A percentile compares a stretch with the other conserved stretches of the same genome.
These are phyloP conservation scores for Adoxophyes honmai DNA, from an alignment of 1,140 invertebrate genomes.

Conservation along the genomic window DNA sequence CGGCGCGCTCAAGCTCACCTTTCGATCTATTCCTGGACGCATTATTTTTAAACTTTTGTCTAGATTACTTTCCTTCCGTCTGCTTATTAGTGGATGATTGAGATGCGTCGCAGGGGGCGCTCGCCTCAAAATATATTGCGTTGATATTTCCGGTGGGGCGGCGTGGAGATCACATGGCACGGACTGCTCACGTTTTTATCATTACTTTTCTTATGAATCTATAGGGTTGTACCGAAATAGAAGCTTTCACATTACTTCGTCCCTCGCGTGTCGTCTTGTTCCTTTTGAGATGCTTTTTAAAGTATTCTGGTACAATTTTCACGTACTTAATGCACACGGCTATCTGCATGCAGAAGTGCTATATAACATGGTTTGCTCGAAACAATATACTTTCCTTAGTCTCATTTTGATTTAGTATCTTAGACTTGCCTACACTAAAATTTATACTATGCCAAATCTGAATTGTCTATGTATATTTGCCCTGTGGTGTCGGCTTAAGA, in stretches of 20 bases:
- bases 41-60: slow-evolving; percentile 74
- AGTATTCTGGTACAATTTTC: too few species aligned
- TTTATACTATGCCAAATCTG: too few species aligned
- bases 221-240: slow-evolving; percentile 20
- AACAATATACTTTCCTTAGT: too few species aligned
- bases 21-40: slow-evolving; percentile 65
- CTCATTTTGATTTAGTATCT: too few species aligned
- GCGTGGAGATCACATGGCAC: slow-evolving; percentile 29
- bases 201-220: slow-evolving; percentile 29
- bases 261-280: background rate
- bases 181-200: slow-evolving; percentile 21
- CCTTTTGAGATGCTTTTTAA: too few species aligned
- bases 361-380: too few species aligned
- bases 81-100: slow-evolving; percentile 73
- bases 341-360: too few species aligned
- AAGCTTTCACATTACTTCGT: background rate
- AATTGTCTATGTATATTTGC: too few species aligned
- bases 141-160: slow-evolving; percentile 53
- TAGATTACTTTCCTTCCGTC: slow-evolving; percentile 72
- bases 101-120: slow-evolving; percentile 70
- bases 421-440: too few species aligned
- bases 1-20: slow-evolving; percentile 67
- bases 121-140: slow-evolving; percentile 50
- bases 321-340: too few species aligned
- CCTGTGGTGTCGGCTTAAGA: too few species aligned